Conservation (phyloP, 2,888 invertebrate species). For the Leucophenga montana region DNA sequence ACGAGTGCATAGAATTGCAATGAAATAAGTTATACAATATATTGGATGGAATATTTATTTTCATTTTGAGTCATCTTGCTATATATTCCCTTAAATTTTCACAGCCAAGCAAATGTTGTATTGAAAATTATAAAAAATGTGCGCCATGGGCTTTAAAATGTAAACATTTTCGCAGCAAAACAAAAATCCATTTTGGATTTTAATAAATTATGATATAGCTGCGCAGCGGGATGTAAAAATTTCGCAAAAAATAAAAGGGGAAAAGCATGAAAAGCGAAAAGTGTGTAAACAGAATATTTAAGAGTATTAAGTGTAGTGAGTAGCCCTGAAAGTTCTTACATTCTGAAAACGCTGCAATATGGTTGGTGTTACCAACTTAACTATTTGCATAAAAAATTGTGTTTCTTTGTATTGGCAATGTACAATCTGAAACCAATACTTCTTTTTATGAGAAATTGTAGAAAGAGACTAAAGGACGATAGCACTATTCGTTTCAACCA, state of each 20-base stretch:
- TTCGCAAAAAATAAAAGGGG: slow-evolving; percentile 42
- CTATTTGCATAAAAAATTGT: no score
- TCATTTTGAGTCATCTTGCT: neutral
- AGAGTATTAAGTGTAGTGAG: slow-evolving; percentile 48
- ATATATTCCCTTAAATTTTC: slow-evolving; percentile 15
- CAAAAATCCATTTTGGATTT: slow-evolving; percentile 59
- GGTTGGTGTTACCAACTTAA: no score
- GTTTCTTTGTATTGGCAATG: no score
- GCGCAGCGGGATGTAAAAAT: slow-evolving; percentile 55
- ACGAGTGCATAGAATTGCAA: no score
- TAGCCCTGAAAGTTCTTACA: no score
- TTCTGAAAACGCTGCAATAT: no score
- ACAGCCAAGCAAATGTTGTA: slow-evolving; percentile 33
- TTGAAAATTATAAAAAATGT: slow-evolving; percentile 56
- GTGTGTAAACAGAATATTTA: slow-evolving; percentile 45
- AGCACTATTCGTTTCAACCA: no score
- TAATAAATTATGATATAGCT: slow-evolving; percentile 66
- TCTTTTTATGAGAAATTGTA: no score
- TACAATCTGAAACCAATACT: no score
- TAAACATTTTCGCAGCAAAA: slow-evolving; percentile 35
- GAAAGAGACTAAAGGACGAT: no score
- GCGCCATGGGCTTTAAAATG: slow-evolving; percentile 54
- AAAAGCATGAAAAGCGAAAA: slow-evolving; percentile 35
- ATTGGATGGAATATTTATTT: slow-evolving; percentile 20
- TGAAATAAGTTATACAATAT: neutral